Conservation (phyloP, 2,888 invertebrate genomes). For the Anthrax anthrax region DNA sequence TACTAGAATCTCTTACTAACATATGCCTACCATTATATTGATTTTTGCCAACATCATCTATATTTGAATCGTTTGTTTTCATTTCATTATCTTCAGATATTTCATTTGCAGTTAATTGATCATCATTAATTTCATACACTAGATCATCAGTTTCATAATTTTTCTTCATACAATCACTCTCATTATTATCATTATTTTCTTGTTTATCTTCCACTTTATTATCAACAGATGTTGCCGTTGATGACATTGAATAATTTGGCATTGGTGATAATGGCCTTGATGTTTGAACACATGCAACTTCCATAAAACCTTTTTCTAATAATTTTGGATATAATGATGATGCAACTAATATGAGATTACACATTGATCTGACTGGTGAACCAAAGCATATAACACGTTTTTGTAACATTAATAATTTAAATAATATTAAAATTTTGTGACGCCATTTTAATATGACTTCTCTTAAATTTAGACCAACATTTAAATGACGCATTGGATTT, state of each 20-base stretch:
- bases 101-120: constrained; percentile 3
- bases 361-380: constrained; percentile 80
- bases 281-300: constrained; percentile 67
- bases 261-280: constrained; percentile 59
- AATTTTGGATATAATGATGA: constrained; percentile 83
- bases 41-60: constrained; percentile 17
- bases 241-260: constrained; percentile 50
- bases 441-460: constrained; percentile 47
- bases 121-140: constrained; percentile 12
- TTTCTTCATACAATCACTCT: constrained; percentile 10
- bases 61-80: constrained; percentile 15
- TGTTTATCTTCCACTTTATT: neutral
- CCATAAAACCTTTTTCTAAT: constrained; percentile 67
- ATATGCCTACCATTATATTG: constrained; percentile 27
- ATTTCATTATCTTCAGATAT: neutral
- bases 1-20: constrained; percentile 56
- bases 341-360: constrained; percentile 72
- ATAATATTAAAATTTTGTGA: constrained; percentile 81
- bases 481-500: constrained; percentile 37
- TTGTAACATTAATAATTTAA: constrained; percentile 82
- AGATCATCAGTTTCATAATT: constrained; percentile 12
- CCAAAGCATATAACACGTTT: constrained; percentile 82
- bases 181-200: constrained; percentile 5
- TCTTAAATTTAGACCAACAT: constrained; percentile 30
- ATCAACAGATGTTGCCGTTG: no score